phyloP scores from a whole-genome alignment of 2,113 vertebrate species.

The Proterorhinus semilunaris region DNA sequence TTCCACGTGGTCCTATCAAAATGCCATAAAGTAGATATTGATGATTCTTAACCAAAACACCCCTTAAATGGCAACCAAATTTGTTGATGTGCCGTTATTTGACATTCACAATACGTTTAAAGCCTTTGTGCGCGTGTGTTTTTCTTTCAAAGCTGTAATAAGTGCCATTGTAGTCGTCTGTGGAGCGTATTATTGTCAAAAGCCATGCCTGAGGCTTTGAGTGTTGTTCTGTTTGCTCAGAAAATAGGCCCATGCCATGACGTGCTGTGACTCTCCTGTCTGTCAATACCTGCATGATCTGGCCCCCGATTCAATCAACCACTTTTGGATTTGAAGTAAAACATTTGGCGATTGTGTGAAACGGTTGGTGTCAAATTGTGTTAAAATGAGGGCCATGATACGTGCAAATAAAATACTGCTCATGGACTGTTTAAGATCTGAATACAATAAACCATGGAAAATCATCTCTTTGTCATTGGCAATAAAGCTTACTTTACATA shows the following conservation, averaged over 20 bases:
- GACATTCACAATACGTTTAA: constrained; percentile 49
- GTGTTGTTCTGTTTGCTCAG: constrained; percentile 65
- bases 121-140: constrained; percentile 48
- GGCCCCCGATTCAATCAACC: constrained; percentile 25
- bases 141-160: constrained; percentile 55
- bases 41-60: constrained; percentile 11
- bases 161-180: constrained; percentile 63
- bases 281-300: constrained; percentile 34
- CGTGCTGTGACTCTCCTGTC: constrained; percentile 29
- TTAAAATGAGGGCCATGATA: constrained; percentile 27
- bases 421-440: constrained; percentile 54
- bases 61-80: constrained; percentile 57
- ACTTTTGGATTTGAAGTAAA: constrained; percentile 11
- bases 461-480: constrained; percentile 71
- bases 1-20: constrained; percentile 47
- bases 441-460: constrained; percentile 53
- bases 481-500: constrained; percentile 78
- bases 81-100: constrained; percentile 42
- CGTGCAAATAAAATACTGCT: constrained; percentile 43
- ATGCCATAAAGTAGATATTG: constrained; percentile 31
- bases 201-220: constrained; percentile 76
- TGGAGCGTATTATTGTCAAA: constrained; percentile 64
- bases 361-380: constrained; percentile 27
- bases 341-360: constrained; percentile 31
- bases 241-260: constrained; percentile 61